Conservation (phyloP, 2,113 vertebrate species). For the Ptychochromis oligacanthus region DNA sequence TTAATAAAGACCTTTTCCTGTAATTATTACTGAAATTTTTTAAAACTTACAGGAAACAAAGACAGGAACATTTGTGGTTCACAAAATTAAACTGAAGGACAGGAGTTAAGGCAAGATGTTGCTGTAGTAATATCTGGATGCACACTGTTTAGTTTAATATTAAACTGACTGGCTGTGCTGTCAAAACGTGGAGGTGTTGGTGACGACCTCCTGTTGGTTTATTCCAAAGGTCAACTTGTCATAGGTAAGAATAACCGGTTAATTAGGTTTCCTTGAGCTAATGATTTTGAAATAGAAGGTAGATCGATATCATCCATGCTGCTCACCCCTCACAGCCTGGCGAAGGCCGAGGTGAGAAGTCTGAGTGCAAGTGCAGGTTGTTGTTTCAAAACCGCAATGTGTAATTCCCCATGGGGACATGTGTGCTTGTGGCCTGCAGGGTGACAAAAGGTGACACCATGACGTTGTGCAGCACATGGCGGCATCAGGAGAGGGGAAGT, state of each 20-base stretch:
- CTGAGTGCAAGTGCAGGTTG: neutral
- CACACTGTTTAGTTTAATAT: neutral
- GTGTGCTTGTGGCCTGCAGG: conserved; percentile 28
- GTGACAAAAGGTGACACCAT: neutral
- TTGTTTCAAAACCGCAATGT: neutral
- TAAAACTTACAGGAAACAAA: neutral
- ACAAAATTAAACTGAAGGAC: neutral
- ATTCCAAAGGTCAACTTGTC: neutral
- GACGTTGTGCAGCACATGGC: neutral
- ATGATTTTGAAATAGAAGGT: too few species aligned
- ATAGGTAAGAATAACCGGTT: neutral
- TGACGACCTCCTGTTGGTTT: neutral
- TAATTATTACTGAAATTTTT: neutral
- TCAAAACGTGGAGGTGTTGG: neutral
- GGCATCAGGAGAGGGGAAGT: neutral
- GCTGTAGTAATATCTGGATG: neutral
- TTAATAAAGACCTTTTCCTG: too few species aligned
- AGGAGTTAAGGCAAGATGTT: neutral
- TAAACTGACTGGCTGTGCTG: neutral
- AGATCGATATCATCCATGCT: neutral
- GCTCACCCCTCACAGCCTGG: neutral
- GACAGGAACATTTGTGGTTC: neutral
- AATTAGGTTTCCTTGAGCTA: neutral
- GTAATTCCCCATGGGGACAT: conserved; percentile 44
- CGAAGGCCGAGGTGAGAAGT: neutral